These are phyloP conservation scores for Equus przewalskii DNA, from an alignment of 2,113 vertebrate species.

Conservation along the genomic window DNA sequence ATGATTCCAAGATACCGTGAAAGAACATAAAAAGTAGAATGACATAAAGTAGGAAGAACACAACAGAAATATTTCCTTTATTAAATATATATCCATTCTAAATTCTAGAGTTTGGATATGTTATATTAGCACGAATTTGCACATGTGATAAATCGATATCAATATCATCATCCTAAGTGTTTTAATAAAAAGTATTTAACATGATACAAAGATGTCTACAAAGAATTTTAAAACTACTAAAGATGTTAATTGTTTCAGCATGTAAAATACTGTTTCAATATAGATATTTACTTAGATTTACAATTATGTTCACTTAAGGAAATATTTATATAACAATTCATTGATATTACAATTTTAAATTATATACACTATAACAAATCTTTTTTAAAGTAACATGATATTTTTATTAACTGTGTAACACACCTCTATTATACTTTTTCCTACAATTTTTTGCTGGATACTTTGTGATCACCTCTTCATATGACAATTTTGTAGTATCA, in stretches of 20 bases:
- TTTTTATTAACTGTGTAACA: not conserved
- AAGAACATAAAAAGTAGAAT: constrained; percentile 56
- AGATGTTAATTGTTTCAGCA: not conserved
- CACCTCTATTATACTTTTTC: not conserved
- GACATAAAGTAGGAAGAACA: not conserved
- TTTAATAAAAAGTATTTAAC: constrained; percentile 84
- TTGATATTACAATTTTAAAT: not conserved
- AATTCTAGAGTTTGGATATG: constrained; percentile 65
- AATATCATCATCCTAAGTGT: constrained; percentile 75
- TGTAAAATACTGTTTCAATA: not conserved
- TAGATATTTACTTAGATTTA: not conserved
- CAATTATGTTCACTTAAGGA: not conserved
- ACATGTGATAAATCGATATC: constrained; percentile 38
- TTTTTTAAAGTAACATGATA: not conserved
- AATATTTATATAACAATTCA: not conserved
- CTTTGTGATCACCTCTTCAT: not conserved
- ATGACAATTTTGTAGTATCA: not conserved
- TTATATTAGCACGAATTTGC: constrained; percentile 72
- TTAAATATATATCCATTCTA: constrained; percentile 73
- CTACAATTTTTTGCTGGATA: not conserved
- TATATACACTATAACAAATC: not conserved
- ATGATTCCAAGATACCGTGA: not conserved
- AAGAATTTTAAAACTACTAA: constrained; percentile 17
- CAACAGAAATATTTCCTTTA: not conserved
- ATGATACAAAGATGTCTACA: constrained; percentile 79